A percentile compares a stretch with the other conserved stretches of the same genome.
These are phyloP conservation scores for Thyatira batis DNA, from an alignment of 2,888 invertebrate genomes.

Conservation along the genomic window DNA sequence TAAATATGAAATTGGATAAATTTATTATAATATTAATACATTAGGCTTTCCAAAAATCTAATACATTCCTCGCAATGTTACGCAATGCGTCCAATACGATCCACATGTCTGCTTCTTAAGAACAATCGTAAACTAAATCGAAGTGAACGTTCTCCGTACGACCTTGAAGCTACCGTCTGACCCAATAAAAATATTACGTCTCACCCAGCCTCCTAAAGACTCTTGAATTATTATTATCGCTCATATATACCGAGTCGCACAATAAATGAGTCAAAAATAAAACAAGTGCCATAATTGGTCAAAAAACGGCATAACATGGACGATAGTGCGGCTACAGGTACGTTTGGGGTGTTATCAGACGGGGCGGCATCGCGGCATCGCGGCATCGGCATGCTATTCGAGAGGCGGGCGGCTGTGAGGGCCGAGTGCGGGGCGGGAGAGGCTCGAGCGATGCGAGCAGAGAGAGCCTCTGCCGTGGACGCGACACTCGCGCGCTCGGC, in stretches of 20 bases:
- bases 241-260: constrained; percentile 15
- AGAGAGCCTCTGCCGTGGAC: constrained; percentile 39
- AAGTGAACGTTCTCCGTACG: constrained; percentile 36
- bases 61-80: constrained; percentile 32
- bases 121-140: constrained; percentile 45
- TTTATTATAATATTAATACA: background rate
- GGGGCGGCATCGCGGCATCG: too few relatives aligned
- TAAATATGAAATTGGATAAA: background rate
- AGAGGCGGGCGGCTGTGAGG: constrained; percentile 31
- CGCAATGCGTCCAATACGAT: constrained; percentile 56
- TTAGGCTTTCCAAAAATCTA: background rate
- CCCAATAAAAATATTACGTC: constrained; percentile 24
- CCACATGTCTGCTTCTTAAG: constrained; percentile 38
- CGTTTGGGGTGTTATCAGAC: constrained; percentile 10
- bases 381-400: constrained; percentile 40
- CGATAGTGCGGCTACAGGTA: constrained; percentile 16
- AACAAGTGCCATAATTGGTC: constrained; percentile 29
- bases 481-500: constrained; percentile 70
- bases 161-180: constrained; percentile 45
- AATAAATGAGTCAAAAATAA: constrained; percentile 16
- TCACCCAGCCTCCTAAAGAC: constrained; percentile 13
- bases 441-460: constrained; percentile 20
- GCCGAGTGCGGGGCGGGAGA: constrained; percentile 27
- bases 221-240: constrained; percentile 15
- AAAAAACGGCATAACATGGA: constrained; percentile 38